These are phyloP conservation scores for Oryzias melastigma DNA, from an alignment of 2,113 vertebrate genomes.

Conservation along the genomic window DNA sequence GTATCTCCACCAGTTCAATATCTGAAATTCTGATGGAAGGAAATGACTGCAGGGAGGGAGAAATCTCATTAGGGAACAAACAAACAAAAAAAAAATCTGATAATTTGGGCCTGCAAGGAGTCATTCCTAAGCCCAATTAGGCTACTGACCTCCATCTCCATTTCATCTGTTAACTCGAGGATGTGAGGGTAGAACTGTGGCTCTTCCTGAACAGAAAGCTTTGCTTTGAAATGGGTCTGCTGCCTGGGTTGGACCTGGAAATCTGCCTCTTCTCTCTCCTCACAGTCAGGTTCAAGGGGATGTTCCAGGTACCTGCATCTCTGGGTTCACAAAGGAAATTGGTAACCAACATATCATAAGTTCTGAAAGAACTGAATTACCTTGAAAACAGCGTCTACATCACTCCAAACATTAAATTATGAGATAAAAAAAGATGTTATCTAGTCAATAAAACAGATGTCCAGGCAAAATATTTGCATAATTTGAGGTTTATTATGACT, in stretches of 20 bases:
- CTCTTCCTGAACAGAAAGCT: not conserved
- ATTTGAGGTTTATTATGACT: no score
- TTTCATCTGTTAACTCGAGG: not conserved
- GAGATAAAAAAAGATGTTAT: no score
- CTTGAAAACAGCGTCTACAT: no score
- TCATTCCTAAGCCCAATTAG: not conserved
- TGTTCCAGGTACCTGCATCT: slow-evolving; percentile 14
- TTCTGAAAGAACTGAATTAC: no score
- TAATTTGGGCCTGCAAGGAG: not conserved
- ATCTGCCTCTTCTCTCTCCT: slow-evolving; percentile 6
- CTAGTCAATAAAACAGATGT: no score
- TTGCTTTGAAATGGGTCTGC: not conserved
- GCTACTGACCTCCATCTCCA: slow-evolving; percentile 55
- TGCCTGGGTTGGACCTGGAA: not conserved
- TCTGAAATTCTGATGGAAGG: slow-evolving; percentile 5
- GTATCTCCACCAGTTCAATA: slow-evolving; percentile 20
- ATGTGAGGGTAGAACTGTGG: not conserved
- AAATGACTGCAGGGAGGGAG: slow-evolving; percentile 34
- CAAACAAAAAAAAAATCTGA: not conserved
- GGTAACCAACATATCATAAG: no score
- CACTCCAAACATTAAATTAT: no score
- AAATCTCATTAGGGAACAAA: not conserved
- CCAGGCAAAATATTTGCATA: no score
- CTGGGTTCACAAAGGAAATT: slow-evolving; percentile 12
- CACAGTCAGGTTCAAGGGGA: slow-evolving; percentile 13